These are phyloP conservation scores for Percopsis omiscomaycus DNA, from an alignment of 2,797 vertebrate genomes.

Conservation along the genomic window DNA sequence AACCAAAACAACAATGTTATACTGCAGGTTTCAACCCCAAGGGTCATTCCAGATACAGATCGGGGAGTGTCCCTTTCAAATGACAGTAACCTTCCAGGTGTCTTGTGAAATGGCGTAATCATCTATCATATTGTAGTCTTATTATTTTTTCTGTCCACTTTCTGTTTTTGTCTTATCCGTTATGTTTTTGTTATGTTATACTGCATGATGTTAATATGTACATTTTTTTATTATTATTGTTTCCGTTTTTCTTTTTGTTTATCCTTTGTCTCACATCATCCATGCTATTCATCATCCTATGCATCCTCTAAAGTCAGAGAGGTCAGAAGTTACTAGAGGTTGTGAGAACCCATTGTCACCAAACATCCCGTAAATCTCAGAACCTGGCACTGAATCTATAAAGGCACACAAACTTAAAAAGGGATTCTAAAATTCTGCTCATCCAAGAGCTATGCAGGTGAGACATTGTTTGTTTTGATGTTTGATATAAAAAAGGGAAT, in stretches of 20 bases:
- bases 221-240: slow-evolving; percentile 65
- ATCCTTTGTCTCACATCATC: slow-evolving; percentile 76
- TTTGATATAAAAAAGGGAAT: slow-evolving; percentile 37
- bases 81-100: neutral
- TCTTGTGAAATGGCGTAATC: slow-evolving; percentile 28
- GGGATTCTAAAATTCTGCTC: slow-evolving; percentile 88
- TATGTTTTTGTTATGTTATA: slow-evolving; percentile 38
- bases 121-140: slow-evolving; percentile 30
- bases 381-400: slow-evolving; percentile 82
- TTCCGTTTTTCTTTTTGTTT: slow-evolving; percentile 62
- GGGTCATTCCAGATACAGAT: too few species aligned
- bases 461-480: slow-evolving; percentile 67
- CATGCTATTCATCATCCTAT: slow-evolving; percentile 81
- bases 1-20: too few species aligned
- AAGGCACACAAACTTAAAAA: slow-evolving; percentile 92
- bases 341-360: slow-evolving; percentile 67
- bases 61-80: too few species aligned
- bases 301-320: slow-evolving; percentile 91
- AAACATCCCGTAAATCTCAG: slow-evolving; percentile 81
- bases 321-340: slow-evolving; percentile 91
- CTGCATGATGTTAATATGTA: slow-evolving; percentile 67
- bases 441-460: slow-evolving; percentile 90
- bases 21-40: too few species aligned
- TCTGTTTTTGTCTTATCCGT: slow-evolving; percentile 34
- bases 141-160: slow-evolving; percentile 41